These are phyloP conservation scores for Pinna nobilis DNA, from an alignment of 1,140 invertebrate species.

Conservation along the genomic window DNA sequence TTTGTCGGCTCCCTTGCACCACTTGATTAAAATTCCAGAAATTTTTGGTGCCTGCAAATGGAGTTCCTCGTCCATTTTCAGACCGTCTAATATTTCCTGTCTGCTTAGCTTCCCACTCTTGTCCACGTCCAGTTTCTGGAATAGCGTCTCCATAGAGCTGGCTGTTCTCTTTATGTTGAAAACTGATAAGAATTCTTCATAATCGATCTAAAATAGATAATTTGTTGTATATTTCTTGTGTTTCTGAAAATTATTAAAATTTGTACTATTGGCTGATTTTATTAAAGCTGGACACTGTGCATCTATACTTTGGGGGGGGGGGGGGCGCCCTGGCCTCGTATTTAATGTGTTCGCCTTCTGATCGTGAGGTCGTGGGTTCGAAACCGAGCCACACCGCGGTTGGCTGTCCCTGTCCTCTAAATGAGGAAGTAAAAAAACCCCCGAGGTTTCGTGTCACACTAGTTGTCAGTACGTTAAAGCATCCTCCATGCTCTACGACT, in stretches of 20 bases:
- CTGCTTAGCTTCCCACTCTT: slow-evolving; percentile 61
- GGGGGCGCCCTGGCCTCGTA: too few species aligned
- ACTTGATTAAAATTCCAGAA: slow-evolving; percentile 52
- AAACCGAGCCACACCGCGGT: too few species aligned
- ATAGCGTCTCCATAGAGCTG: slow-evolving; percentile 53
- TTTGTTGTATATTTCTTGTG: not conserved
- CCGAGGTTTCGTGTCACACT: too few species aligned
- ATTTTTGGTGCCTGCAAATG: slow-evolving; percentile 58
- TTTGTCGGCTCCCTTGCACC: slow-evolving; percentile 53
- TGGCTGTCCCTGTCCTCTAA: too few species aligned
- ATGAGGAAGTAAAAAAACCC: not conserved
- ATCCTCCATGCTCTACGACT: too few species aligned
- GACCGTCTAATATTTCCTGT: slow-evolving; percentile 60
- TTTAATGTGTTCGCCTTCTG: too few species aligned
- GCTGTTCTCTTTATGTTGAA: slow-evolving; percentile 50
- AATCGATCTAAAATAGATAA: slow-evolving; percentile 49
- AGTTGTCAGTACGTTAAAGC: too few species aligned
- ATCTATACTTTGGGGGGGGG: not conserved
- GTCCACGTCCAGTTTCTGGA: slow-evolving; percentile 60
- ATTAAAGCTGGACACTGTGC: too few species aligned
- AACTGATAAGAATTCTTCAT: slow-evolving; percentile 61
- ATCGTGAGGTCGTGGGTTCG: too few species aligned
- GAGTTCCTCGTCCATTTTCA: slow-evolving; percentile 57
- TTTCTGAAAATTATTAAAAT: not conserved
- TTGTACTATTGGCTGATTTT: not conserved